Conservation (phyloP, 1,140 invertebrate genomes). For the Mya arenaria region DNA sequence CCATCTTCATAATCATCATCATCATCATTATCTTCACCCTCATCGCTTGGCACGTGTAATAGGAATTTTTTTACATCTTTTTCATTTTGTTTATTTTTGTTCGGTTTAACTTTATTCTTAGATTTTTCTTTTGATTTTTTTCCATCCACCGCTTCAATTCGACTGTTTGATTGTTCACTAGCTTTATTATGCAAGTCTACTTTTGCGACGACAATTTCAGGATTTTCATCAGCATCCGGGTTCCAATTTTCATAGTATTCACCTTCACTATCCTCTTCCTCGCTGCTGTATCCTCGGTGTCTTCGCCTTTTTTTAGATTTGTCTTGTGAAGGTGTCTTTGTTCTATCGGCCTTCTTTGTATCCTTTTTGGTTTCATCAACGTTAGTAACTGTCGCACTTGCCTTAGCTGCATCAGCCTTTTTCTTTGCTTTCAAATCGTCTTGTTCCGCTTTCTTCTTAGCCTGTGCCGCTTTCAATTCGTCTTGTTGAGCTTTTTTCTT, state of each 20-base stretch:
- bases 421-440: background rate
- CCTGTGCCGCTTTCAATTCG: background rate
- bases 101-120: too few relatives aligned
- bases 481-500: conserved; percentile 16
- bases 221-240: conserved; percentile 41
- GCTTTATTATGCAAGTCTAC: background rate
- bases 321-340: background rate
- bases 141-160: background rate
- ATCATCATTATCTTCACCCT: background rate
- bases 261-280: background rate
- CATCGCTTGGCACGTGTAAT: too few relatives aligned
- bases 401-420: background rate
- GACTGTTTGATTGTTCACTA: background rate
- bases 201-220: conserved; percentile 1
- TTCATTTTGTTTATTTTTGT: too few relatives aligned
- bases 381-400: background rate
- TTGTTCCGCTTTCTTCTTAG: conserved; percentile 3
- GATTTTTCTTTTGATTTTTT: too few relatives aligned
- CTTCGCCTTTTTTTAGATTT: background rate
- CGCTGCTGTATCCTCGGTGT: background rate
- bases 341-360: background rate
- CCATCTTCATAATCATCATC: background rate
- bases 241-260: conserved; percentile 40
- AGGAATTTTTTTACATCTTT: too few relatives aligned
- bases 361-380: background rate